phyloP scores from a whole-genome alignment of 2,888 invertebrate species.

The Imbricaverruca yamaguchii region DNA sequence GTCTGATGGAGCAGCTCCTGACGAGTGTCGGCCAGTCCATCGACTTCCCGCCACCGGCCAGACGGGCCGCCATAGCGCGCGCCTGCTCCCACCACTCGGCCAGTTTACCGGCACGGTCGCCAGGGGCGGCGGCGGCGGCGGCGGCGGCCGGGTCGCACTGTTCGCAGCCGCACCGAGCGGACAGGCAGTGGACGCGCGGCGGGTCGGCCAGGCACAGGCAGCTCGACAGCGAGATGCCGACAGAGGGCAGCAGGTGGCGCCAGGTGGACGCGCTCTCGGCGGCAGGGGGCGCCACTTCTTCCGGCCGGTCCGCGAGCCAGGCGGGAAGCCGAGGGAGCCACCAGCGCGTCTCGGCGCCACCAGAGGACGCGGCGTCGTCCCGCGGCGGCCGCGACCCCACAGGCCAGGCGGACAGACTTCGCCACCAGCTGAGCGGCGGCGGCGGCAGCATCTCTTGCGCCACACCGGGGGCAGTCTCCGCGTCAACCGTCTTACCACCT shows the following conservation, averaged over 20 bases:
- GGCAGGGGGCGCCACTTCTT: neutral
- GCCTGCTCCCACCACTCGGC: neutral
- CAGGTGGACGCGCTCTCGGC: neutral
- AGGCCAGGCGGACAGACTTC: too few species aligned
- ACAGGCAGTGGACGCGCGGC: neutral
- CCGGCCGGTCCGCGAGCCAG: too few species aligned
- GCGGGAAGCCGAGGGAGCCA: too few species aligned
- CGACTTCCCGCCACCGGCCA: neutral
- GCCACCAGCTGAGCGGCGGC: too few species aligned
- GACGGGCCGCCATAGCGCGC: neutral
- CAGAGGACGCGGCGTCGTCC: too few species aligned
- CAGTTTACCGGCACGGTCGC: neutral
- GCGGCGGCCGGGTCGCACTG: neutral
- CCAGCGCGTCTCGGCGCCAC: too few species aligned
- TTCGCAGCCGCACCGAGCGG: neutral
- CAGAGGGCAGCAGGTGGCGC: neutral
- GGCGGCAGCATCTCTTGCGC: too few species aligned
- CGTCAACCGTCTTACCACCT: too few species aligned
- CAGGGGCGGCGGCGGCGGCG: neutral
- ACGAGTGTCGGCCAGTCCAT: neutral
- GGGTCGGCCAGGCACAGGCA: too few species aligned
- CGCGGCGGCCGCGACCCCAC: too few species aligned
- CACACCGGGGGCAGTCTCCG: too few species aligned
- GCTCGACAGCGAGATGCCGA: neutral
- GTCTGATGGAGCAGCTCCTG: too few species aligned